Conservation (phyloP, 2,888 invertebrate species). For the Monochamus alternatus region DNA sequence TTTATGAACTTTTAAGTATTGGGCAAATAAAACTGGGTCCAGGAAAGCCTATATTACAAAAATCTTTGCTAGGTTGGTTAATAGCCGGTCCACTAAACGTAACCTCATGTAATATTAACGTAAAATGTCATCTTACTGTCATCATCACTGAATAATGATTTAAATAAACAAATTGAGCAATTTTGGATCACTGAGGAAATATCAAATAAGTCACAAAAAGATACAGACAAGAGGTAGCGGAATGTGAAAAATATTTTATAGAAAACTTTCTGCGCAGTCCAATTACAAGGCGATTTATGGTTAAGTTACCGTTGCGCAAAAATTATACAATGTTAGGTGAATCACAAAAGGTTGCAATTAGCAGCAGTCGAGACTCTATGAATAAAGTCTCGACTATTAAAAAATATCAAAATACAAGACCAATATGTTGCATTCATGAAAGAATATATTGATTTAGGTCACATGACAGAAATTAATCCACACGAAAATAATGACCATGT, state of each 20-base stretch:
- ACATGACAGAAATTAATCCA: conserved; percentile 32
- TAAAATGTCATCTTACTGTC: not conserved
- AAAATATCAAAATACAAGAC: not conserved
- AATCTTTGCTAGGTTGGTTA: conserved; percentile 38
- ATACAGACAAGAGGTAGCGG: not conserved
- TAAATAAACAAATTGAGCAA: conserved; percentile 4
- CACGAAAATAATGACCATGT: not conserved
- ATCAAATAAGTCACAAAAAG: conserved; percentile 10
- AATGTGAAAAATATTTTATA: not conserved
- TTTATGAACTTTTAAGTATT: conserved; percentile 38
- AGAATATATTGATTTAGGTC: conserved; percentile 38
- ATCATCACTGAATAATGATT: not conserved
- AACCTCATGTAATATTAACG: not conserved
- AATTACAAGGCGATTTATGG: not conserved
- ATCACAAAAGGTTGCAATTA: conserved; percentile 15
- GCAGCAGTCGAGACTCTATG: not conserved
- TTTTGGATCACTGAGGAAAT: conserved; percentile 36
- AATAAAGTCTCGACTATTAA: not conserved
- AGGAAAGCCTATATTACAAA: conserved; percentile 18
- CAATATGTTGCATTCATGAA: conserved; percentile 34
- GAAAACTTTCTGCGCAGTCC: not conserved
- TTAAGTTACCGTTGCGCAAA: conserved; percentile 2
- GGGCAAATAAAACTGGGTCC: conserved; percentile 3
- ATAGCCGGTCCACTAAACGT: conserved; percentile 19
- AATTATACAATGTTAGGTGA: conserved; percentile 13